Evolutionary conservation across 2,113 vertebrate genomes (phyloP).

Genomic region (Orcinus orca): DNA sequence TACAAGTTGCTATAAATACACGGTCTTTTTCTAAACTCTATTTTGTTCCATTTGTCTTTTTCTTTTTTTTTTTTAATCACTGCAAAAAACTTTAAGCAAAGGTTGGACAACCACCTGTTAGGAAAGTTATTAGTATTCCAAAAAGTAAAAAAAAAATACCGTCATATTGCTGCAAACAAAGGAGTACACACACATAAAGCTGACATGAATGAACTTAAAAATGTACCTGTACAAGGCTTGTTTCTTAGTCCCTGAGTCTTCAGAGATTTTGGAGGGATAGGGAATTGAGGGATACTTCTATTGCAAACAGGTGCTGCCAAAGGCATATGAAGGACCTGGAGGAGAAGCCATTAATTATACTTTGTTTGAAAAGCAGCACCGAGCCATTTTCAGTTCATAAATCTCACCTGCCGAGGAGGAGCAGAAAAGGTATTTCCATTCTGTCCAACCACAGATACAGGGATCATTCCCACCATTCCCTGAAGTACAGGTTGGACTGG

Average conservation of each 20-base stretch:
- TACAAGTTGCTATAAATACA: not conserved
- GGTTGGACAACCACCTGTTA: not conserved
- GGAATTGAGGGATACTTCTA: conserved; percentile 83
- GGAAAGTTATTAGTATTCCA: not conserved
- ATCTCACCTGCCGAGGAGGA: conserved; percentile 90
- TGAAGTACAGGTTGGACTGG: conserved; percentile 92
- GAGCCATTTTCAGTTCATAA: conserved; percentile 5
- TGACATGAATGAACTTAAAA: conserved; percentile 13
- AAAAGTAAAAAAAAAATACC: not conserved
- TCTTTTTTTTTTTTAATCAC: not conserved
- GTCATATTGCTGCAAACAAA: not conserved
- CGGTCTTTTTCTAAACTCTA: not conserved
- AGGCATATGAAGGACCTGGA: conserved; percentile 86
- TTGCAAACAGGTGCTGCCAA: conserved; percentile 82
- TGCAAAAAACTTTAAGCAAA: not conserved
- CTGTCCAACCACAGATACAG: conserved; percentile 92
- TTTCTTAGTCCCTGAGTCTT: conserved; percentile 81
- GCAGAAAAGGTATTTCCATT: conserved; percentile 85
- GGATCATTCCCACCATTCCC: conserved; percentile 91
- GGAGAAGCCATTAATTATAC: conserved; percentile 38
- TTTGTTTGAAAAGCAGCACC: not conserved
- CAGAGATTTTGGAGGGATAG: conserved; percentile 84
- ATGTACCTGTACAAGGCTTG: conserved; percentile 81
- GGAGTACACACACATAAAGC: not conserved
- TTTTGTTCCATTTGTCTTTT: not conserved